Evolutionary conservation across 2,888 invertebrate species (phyloP), one percentile per base, ranked within the genome.

Genomic region (Drosophila algonquin): DNA sequence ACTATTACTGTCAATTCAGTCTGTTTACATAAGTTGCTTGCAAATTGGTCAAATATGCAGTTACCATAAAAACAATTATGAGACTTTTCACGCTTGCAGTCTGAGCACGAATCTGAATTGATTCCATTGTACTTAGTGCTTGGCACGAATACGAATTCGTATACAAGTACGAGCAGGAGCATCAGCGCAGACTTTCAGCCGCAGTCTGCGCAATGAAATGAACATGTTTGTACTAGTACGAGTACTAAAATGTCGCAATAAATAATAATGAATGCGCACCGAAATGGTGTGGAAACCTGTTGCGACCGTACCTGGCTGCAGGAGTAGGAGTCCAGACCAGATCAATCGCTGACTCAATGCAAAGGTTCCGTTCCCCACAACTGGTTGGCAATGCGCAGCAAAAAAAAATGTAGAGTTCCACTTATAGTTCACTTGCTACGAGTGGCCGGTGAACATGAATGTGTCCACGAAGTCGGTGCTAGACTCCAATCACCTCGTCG

Each of bases 201-300:
- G 62, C 68, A 48, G 67, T 9, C 63, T 68, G 59, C 62, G 67
- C 82, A 76, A 79, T 81, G 77, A 67, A 77, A 79, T 81, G 77
- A 67, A 79, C 80, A 85, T 76, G 82, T 73, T 71, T 71, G 46
- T 40, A 4, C 40, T n/a, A 7, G 40, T 40, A n/a, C 40, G 6
- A 40, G 14, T 55, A 50, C 58, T 50, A 12, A 78, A 77, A 84
- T 84, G 84, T 89, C 78, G 89, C 84, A 82, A 82, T 82, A 47
- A 58, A 80, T 67, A 76, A 79, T 76, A 73, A 74, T 81, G 73
- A 79, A 81, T 75, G 70, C 83, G 73, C 61, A 64, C 73, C 59
- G 75, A 70, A 77, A 73, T 63, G 75, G 86, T 87, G 85, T 79
- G 73, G 83, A 89, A 83, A 83, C 83, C 88, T 70, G 83, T 84